Evolutionary conservation across 1,140 invertebrate genomes (phyloP), one percentile per base, ranked within the genome.

Genomic region (Drosophila sechellia): DNA sequence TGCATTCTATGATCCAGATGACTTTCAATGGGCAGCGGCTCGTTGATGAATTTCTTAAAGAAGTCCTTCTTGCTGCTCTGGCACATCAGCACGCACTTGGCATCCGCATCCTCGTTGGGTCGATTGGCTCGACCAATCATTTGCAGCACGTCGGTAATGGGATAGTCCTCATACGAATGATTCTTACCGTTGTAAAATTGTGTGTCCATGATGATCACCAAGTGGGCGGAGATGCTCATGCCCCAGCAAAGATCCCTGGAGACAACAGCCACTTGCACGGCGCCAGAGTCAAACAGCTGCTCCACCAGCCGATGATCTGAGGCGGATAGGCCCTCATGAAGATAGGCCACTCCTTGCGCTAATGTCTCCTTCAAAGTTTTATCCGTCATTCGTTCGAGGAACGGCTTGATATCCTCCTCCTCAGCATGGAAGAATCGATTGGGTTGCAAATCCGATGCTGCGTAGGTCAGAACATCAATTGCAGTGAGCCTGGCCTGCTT

Each of bases 21-120:
- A 74, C 97, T 98, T 93, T 99, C 98, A n/a, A 99, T 96, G 1
- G 99, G 99, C 37, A 99, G 92, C 5, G 98, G 98, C 92, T 99
- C 99, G 92, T 98, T 99, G 12, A 99, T 93, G 91, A 99, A 99
- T 92, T 99, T 99, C 90, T 99, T 99, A 93, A 98, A 99, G 93
- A 99, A 99, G 81, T 99, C 98, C 93, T 99, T 99, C 92, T 99
- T 99, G 2, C 98, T 98, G 60, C 95, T 97, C 90, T 99, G 98
- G 93, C 99, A 99, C 93, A 99, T 96, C 3, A 99, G 94, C 5
- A 99, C 97, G 90, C 98, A 99, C 92, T 99, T 99, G 50, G 98
- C 96, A 92, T 99, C 97, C 22, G 98, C 96, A 93, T 99, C 98
- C 77, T 96, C 95, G 4, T 96, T 93, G 0, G 98, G 98, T 31